These are phyloP conservation scores for Triops longicaudatus DNA, from an alignment of 1,140 invertebrate genomes.

Conservation along the genomic window DNA sequence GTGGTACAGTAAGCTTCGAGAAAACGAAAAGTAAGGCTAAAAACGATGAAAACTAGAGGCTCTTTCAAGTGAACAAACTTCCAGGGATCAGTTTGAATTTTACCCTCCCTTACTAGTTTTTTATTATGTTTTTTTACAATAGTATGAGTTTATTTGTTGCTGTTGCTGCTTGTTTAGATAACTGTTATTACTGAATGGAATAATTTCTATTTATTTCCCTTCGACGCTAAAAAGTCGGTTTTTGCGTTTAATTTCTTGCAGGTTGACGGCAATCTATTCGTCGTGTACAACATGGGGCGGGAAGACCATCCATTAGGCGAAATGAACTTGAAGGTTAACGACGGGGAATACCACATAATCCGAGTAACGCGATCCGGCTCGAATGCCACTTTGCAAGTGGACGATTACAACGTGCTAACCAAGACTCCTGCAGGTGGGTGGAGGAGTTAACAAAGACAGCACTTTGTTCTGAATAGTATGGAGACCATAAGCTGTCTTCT, in stretches of 20 bases:
- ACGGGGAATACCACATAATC: slow-evolving; percentile 87
- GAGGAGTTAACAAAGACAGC: slow-evolving; percentile 14
- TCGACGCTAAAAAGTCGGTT: too few relatives aligned
- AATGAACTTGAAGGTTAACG: slow-evolving; percentile 77
- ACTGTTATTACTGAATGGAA: too few relatives aligned
- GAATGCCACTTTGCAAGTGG: slow-evolving; percentile 83
- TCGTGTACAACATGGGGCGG: slow-evolving; percentile 88
- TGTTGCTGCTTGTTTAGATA: too few relatives aligned
- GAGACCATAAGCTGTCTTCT: slow-evolving; percentile 20
- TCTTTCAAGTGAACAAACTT: too few relatives aligned
- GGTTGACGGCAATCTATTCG: slow-evolving; percentile 86
- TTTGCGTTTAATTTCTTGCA: slow-evolving; percentile 39
- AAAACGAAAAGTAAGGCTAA: too few relatives aligned
- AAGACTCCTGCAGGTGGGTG: slow-evolving; percentile 57
- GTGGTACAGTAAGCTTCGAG: too few relatives aligned
- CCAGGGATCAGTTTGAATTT: too few relatives aligned
- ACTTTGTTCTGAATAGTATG: not conserved
- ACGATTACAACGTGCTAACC: slow-evolving; percentile 76
- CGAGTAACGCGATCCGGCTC: slow-evolving; percentile 77
- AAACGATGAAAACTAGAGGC: too few relatives aligned
- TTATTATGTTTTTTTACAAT: too few relatives aligned
- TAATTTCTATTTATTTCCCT: too few relatives aligned
- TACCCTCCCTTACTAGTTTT: too few relatives aligned
- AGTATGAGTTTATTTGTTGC: too few relatives aligned
- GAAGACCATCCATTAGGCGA: slow-evolving; percentile 86